Conservation (phyloP, 2,113 vertebrate species). For the Brachionichthys hirsutus region DNA sequence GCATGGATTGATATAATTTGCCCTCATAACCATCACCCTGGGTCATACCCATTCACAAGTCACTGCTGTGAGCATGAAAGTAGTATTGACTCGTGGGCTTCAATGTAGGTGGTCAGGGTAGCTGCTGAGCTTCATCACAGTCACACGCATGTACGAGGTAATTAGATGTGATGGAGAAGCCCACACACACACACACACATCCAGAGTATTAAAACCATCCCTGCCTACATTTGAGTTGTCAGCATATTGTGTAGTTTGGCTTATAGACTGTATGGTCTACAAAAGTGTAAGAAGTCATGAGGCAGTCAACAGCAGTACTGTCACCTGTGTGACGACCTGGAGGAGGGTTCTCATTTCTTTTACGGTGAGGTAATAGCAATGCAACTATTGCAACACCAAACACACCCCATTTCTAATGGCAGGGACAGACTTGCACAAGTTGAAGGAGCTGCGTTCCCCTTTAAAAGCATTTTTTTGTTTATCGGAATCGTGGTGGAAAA, state of each 20-base stretch:
- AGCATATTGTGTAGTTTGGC: background rate
- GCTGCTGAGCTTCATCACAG: slow-evolving; percentile 4
- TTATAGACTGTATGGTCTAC: background rate
- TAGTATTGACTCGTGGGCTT: slow-evolving; percentile 9
- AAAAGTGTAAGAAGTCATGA: background rate
- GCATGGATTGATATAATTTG: slow-evolving; percentile 43
- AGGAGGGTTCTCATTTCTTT: background rate
- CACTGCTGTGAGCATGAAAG: slow-evolving; percentile 22
- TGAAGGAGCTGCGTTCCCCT: too few relatives aligned
- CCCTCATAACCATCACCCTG: slow-evolving; percentile 20
- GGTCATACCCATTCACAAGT: slow-evolving; percentile 4
- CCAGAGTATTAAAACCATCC: background rate
- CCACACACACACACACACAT: background rate
- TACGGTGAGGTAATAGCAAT: background rate
- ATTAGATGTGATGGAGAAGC: slow-evolving; percentile 28
- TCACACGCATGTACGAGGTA: slow-evolving; percentile 6
- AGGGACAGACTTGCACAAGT: background rate
- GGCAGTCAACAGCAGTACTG: background rate
- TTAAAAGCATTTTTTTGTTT: too few relatives aligned
- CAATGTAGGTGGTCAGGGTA: slow-evolving; percentile 15
- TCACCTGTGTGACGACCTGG: background rate
- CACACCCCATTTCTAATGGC: background rate
- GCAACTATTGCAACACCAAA: background rate
- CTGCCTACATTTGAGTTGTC: slow-evolving; percentile 9
- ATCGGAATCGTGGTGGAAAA: background rate